Percentiles rank a stretch among this genome's conserved stretches.
Evolutionary conservation across 2,797 vertebrate genomes (phyloP).

Genomic region (Peromyscus melanophrys): DNA sequence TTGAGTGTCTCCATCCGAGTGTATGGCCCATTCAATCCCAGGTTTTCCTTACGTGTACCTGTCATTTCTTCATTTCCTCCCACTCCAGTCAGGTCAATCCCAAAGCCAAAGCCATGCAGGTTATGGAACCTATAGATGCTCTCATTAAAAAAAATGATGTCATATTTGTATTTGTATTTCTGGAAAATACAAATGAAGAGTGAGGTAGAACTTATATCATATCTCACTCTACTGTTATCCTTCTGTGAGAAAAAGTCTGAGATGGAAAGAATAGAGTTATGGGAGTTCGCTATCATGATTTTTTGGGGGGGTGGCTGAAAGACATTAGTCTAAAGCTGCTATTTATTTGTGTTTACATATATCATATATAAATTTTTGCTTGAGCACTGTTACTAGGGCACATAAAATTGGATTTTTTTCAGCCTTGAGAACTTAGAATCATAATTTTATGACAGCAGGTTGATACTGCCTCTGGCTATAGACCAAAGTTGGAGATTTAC

Average conservation of each 20-base stretch:
- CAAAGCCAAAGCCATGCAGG: background rate
- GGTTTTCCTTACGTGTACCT: background rate
- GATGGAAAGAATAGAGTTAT: background rate
- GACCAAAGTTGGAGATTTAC: slow-evolving; percentile 57
- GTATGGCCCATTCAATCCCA: background rate
- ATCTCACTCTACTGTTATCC: background rate
- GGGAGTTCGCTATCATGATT: background rate
- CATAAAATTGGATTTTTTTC: slow-evolving; percentile 14
- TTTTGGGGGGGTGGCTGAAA: background rate
- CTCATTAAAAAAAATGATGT: background rate
- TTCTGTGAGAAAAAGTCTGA: background rate
- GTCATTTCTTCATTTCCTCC: background rate
- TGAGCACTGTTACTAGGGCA: background rate
- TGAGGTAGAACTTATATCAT: background rate
- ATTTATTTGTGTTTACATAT: background rate
- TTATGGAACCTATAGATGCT: background rate
- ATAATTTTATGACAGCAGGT: slow-evolving; percentile 60
- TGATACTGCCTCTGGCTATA: slow-evolving; percentile 34
- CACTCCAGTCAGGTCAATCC: background rate
- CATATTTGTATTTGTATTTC: background rate
- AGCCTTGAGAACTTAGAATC: slow-evolving; percentile 46
- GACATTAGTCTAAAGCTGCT: background rate
- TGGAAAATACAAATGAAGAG: background rate
- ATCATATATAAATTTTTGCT: background rate
- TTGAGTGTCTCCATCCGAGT: background rate